Conservation (phyloP, 2,797 vertebrate species). For the Schizothorax lantsangensis region DNA sequence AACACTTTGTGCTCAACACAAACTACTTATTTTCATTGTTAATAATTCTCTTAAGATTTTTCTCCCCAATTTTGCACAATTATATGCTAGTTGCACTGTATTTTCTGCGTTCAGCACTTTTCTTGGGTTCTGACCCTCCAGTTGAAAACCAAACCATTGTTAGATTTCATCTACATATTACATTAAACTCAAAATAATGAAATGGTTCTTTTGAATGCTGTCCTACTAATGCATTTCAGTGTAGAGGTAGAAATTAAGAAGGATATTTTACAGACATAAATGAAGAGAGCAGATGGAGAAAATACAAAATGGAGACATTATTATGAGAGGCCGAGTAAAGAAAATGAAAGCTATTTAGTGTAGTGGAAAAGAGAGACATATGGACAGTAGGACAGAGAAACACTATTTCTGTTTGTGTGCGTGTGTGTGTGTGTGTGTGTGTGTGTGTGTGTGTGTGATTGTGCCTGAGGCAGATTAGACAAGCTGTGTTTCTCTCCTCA, state of each 20-base stretch:
- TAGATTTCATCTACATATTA: not conserved
- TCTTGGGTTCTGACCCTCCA: not conserved
- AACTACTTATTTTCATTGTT: not conserved
- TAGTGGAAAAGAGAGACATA: conserved; percentile 13
- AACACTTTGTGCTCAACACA: too few relatives aligned
- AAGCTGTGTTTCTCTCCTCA: conserved; percentile 44
- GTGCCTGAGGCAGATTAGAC: conserved; percentile 26
- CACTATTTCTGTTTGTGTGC: not conserved
- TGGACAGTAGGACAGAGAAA: conserved; percentile 31
- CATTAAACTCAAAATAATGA: not conserved
- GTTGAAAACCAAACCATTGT: not conserved
- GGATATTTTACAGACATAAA: not conserved
- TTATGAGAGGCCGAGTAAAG: not conserved
- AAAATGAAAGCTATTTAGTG: conserved; percentile 21
- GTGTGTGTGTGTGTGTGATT: not conserved
- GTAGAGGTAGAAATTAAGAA: not conserved
- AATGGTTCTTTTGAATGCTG: not conserved
- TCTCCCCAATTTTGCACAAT: not conserved
- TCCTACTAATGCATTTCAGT: not conserved
- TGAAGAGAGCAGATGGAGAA: not conserved
- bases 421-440: not conserved
- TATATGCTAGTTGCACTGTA: not conserved
- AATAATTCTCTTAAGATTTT: not conserved
- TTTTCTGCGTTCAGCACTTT: not conserved
- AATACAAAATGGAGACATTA: conserved; percentile 8